Evolutionary conservation across 2,888 invertebrate species (phyloP).

Genomic region (Thera obeliscata): DNA sequence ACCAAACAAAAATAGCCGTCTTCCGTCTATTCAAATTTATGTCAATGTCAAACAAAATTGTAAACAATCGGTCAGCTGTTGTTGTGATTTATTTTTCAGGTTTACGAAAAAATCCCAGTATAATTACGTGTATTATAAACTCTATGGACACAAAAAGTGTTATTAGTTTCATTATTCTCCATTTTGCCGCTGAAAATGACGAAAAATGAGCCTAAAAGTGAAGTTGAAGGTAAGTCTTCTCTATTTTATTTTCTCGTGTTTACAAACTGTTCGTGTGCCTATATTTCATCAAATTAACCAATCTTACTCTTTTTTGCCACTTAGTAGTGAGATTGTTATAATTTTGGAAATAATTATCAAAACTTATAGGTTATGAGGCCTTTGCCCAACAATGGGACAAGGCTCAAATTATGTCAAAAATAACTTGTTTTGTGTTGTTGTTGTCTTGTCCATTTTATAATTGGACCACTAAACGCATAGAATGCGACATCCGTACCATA

Average conservation of each 20-base stretch:
- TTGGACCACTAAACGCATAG: too few relatives aligned
- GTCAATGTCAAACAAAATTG: constrained; percentile 33
- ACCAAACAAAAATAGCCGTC: constrained; percentile 14
- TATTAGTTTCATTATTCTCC: background rate
- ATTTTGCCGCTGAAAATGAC: constrained; percentile 42
- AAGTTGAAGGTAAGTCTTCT: constrained; percentile 53
- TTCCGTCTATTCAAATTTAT: background rate
- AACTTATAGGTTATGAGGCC: too few relatives aligned
- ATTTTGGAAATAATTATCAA: too few relatives aligned
- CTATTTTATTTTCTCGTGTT: constrained; percentile 10
- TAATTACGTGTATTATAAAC: background rate
- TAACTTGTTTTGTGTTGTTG: too few relatives aligned
- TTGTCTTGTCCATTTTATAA: too few relatives aligned
- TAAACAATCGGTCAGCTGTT: constrained; percentile 39
- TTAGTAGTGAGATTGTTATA: too few relatives aligned
- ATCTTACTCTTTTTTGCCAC: too few relatives aligned
- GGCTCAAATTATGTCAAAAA: too few relatives aligned
- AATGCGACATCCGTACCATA: too few relatives aligned
- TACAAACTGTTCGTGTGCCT: background rate
- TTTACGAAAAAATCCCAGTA: constrained; percentile 1
- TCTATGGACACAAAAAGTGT: constrained; percentile 1
- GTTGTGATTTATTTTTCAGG: constrained; percentile 1
- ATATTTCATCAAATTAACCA: background rate
- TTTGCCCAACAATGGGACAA: too few relatives aligned
- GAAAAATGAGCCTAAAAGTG: constrained; percentile 47